Evolutionary conservation across 2,888 invertebrate species (phyloP), one percentile per base, ranked within the genome.

Genomic region (Hermaeophaga mercurialis): DNA sequence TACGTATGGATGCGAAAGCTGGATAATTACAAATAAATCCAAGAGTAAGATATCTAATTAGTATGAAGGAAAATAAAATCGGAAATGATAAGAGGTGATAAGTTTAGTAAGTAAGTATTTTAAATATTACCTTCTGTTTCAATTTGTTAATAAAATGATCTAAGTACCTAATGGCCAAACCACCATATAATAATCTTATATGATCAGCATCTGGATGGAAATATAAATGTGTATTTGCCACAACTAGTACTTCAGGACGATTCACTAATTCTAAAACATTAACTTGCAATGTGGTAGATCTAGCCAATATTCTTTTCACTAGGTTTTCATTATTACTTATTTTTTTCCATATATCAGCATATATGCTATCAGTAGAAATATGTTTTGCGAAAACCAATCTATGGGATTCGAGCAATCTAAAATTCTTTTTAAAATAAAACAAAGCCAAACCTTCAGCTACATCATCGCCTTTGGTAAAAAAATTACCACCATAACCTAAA

Each of bases 181-280:
- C 89, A 22, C 87, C 88, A 81, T 97, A 97, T 15, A 96, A 74
- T 3, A 96, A 79, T 59, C 97, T 82, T 65, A 97, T 88, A 71
- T 95, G 92, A 77, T 93, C 91, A 4, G 96, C 91, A 75, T 90
- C 87, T 0, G 95, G 94, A 74, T 93, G 92, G 71, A 94, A 97
- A 79, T 94, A 97, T 43, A 97, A 81, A 80, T 98, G 97, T 1
- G 94, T 95, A 72, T 95, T 96, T 11, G 88, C 94, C 9, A 78
- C 70, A 28, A 91, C 72, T 26, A 91, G 67, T 52, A 86, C 76
- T 66, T 87, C 82, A 55, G 70, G 57, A 45, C 62, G 59, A 39
- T 70, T 84, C 59, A 79, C 73, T 1, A 84, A 84, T 66, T 84
- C 80, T 22, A 91, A 75, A 52, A 83, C 73, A 46, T 70, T 73